These are phyloP conservation scores for Elmis aenea DNA, from an alignment of 2,888 invertebrate genomes.

Conservation along the genomic window DNA sequence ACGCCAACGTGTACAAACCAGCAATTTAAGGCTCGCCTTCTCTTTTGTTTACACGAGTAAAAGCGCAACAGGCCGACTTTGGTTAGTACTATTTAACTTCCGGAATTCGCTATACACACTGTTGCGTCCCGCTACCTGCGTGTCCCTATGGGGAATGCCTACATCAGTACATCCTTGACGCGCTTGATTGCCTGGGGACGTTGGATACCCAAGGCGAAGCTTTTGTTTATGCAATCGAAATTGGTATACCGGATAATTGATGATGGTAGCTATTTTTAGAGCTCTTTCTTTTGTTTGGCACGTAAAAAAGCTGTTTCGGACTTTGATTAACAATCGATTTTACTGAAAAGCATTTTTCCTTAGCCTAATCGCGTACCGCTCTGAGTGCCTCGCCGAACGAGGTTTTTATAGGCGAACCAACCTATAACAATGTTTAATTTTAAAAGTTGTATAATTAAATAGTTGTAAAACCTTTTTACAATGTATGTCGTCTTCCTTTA, in stretches of 20 bases:
- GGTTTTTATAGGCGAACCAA: too few species aligned
- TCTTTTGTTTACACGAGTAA: slow-evolving; percentile 23
- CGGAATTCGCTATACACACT: slow-evolving; percentile 21
- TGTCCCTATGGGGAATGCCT: slow-evolving; percentile 30
- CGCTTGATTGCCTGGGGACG: slow-evolving; percentile 38
- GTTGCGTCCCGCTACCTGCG: slow-evolving; percentile 34
- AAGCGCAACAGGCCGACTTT: slow-evolving; percentile 30
- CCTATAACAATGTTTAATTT: too few species aligned
- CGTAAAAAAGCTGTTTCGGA: neutral
- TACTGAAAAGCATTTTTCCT: too few species aligned
- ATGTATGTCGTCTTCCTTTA: too few species aligned
- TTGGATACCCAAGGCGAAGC: slow-evolving; percentile 32
- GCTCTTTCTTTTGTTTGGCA: slow-evolving; percentile 15
- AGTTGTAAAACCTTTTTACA: too few species aligned
- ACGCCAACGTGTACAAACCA: slow-evolving; percentile 14
- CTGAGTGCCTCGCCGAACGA: too few species aligned
- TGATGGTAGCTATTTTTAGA: slow-evolving; percentile 24
- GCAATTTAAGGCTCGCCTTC: slow-evolving; percentile 13
- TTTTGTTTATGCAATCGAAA: slow-evolving; percentile 29
- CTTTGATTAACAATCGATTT: slow-evolving; percentile 1
- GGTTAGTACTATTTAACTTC: slow-evolving; percentile 11
- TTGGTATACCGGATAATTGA: slow-evolving; percentile 25
- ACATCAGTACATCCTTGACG: slow-evolving; percentile 37
- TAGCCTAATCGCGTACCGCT: too few species aligned
- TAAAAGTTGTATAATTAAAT: too few species aligned